These are phyloP conservation scores for Drosophila bocqueti DNA, from an alignment of 1,140 invertebrate genomes.

Conservation along the genomic window DNA sequence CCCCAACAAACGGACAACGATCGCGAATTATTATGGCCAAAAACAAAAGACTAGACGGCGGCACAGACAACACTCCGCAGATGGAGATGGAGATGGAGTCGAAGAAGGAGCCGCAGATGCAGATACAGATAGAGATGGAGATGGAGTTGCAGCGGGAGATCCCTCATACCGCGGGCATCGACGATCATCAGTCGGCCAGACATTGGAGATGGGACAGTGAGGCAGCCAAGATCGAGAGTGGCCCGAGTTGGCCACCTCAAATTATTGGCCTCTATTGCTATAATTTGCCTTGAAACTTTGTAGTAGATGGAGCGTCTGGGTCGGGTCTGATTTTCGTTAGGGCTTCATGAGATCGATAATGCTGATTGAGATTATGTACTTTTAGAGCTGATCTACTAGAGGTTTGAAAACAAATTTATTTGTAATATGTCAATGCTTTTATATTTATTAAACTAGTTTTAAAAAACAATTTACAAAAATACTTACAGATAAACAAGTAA, in stretches of 20 bases:
- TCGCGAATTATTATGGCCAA: slow-evolving; percentile 62
- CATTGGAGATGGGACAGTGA: slow-evolving; percentile 48
- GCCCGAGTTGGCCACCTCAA: slow-evolving; percentile 29
- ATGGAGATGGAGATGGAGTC: slow-evolving; percentile 8
- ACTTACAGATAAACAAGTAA: too few relatives aligned
- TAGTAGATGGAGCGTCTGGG: slow-evolving; percentile 17
- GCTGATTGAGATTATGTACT: slow-evolving; percentile 10
- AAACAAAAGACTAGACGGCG: slow-evolving; percentile 32
- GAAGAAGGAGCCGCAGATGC: neutral
- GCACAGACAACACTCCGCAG: slow-evolving; percentile 22
- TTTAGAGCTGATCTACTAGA: neutral
- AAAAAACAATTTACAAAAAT: too few relatives aligned
- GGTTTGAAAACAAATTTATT: neutral
- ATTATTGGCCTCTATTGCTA: slow-evolving; percentile 24
- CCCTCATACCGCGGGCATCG: slow-evolving; percentile 30
- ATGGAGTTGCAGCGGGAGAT: slow-evolving; percentile 25
- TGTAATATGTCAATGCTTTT: neutral
- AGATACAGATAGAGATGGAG: slow-evolving; percentile 7
- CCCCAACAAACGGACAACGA: slow-evolving; percentile 51
- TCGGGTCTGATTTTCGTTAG: slow-evolving; percentile 4
- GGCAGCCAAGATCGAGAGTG: slow-evolving; percentile 18
- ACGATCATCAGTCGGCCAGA: slow-evolving; percentile 31
- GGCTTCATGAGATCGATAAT: slow-evolving; percentile 21
- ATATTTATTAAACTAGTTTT: neutral
- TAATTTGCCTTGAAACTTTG: slow-evolving; percentile 27